phyloP scores from a whole-genome alignment of 2,888 invertebrate species.

The Psylliodes chrysocephalus region DNA sequence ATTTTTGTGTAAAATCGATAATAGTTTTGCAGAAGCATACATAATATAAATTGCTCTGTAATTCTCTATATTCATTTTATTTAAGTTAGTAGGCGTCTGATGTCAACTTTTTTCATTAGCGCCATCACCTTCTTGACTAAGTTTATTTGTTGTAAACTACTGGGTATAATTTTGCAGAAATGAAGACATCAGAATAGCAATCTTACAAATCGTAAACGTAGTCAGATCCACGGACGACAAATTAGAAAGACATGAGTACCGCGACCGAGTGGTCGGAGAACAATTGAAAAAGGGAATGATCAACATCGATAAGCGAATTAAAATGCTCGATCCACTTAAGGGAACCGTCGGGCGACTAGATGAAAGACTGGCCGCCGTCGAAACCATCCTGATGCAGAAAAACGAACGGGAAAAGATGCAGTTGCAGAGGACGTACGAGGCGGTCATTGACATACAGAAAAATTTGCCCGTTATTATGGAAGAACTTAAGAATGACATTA shows the following conservation, averaged over 20 bases:
- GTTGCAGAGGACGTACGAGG: conserved; percentile 72
- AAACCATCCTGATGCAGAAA: conserved; percentile 79
- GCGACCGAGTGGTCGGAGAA: conserved; percentile 83
- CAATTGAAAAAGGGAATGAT: conserved; percentile 79
- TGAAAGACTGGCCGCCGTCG: conserved; percentile 79
- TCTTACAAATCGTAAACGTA: conserved; percentile 82
- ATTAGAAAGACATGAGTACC: conserved; percentile 83
- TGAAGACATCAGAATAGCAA: conserved; percentile 80
- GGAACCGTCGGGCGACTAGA: conserved; percentile 78
- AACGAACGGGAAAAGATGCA: conserved; percentile 74
- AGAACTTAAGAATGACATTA: conserved; percentile 63
- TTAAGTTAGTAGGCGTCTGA: too few relatives aligned
- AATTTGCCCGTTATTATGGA: conserved; percentile 65
- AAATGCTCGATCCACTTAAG: conserved; percentile 75
- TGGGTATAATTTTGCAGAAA: too few relatives aligned
- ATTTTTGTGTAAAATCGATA: too few relatives aligned
- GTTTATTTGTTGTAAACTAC: too few relatives aligned
- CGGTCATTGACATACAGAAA: conserved; percentile 66
- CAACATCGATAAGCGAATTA: conserved; percentile 77
- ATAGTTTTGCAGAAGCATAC: too few relatives aligned
- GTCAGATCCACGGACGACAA: conserved; percentile 84
- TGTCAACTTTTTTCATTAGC: too few relatives aligned
- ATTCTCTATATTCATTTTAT: too few relatives aligned
- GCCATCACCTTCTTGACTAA: too few relatives aligned
- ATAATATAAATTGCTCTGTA: too few relatives aligned